Conservation (phyloP, 2,113 vertebrate genomes). For the Melospiza melodia region DNA sequence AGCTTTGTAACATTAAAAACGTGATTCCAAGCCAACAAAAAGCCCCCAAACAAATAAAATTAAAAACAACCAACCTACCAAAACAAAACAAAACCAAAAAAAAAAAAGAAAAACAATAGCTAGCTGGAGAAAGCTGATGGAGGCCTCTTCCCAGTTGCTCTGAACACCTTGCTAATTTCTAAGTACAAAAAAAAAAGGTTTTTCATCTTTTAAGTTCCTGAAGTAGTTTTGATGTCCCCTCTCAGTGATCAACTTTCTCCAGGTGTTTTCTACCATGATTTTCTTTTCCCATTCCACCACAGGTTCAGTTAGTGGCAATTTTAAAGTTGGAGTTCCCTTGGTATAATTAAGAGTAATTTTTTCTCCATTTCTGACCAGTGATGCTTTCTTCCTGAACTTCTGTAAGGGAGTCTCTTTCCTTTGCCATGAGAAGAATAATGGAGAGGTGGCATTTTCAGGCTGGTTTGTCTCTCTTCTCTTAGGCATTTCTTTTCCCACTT, state of each 20-base stretch:
- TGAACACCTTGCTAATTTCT: not conserved
- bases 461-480: not conserved
- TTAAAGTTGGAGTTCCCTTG: not conserved
- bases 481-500: not conserved
- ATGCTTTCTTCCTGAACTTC: not conserved
- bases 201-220: not conserved
- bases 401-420: not conserved
- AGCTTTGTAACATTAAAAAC: not conserved
- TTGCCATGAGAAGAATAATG: not conserved
- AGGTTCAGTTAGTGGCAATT: not conserved
- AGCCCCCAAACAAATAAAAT: not conserved
- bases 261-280: not conserved
- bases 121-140: not conserved
- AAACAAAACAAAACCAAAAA: accelerated
- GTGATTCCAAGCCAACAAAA: not conserved
- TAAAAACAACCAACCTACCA: not conserved
- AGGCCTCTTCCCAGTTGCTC: not conserved
- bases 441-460: not conserved
- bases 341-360: not conserved
- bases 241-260: not conserved
- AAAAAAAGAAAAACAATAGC: not conserved
- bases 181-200: not conserved
- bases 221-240: not conserved
- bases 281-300: not conserved
- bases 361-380: not conserved